phyloP scores from a whole-genome alignment of 2,888 invertebrate species.

The Ophonus ardosiacus region DNA sequence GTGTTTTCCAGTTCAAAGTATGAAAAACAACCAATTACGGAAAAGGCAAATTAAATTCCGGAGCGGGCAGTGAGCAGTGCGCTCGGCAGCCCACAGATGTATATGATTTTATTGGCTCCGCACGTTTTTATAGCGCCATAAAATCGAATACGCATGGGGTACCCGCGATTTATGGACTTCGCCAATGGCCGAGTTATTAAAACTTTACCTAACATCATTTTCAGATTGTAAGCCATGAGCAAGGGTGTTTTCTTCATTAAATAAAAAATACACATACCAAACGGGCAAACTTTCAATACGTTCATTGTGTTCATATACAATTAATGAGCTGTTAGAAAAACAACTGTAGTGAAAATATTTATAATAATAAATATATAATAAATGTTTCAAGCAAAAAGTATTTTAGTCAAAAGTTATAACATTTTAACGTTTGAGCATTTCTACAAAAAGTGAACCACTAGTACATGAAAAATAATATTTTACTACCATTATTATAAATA shows the following conservation, averaged over 20 bases:
- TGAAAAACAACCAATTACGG: conserved; percentile 63
- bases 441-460: too few relatives aligned
- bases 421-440: too few relatives aligned
- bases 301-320: too few relatives aligned
- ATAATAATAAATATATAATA: too few relatives aligned
- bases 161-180: conserved; percentile 56
- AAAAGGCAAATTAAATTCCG: conserved; percentile 62
- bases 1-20: conserved; percentile 59
- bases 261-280: not conserved
- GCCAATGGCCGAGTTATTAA: conserved; percentile 58
- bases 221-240: not conserved
- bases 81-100: conserved; percentile 51
- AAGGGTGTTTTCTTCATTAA: not conserved
- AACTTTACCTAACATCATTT: conserved; percentile 34
- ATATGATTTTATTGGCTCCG: conserved; percentile 60
- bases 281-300: too few relatives aligned
- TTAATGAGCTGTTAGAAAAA: too few relatives aligned
- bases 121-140: conserved; percentile 57
- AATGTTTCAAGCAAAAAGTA: too few relatives aligned
- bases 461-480: too few relatives aligned
- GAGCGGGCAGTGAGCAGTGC: not conserved
- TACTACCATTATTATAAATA: too few relatives aligned
- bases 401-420: too few relatives aligned
- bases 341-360: too few relatives aligned
- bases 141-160: conserved; percentile 59